Evolutionary conservation across 2,888 invertebrate genomes (phyloP), one percentile per base, ranked within the genome.

Genomic region (Morpho deidamia): DNA sequence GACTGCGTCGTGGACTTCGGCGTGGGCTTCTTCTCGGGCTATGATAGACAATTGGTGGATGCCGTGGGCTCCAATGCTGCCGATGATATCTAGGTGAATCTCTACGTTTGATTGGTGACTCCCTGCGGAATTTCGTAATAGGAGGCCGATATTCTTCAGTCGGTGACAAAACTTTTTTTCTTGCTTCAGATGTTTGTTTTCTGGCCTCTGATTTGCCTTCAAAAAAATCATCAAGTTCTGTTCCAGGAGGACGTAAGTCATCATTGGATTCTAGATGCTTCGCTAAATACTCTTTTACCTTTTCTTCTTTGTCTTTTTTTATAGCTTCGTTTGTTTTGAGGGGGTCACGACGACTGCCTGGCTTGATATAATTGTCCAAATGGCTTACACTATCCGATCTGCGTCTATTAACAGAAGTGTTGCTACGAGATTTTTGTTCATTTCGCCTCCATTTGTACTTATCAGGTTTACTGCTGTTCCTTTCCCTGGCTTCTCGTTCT

Each of bases 261-360:
- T 84, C 81, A 8, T 66, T 64, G 0, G 83, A 79, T 44, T 84
- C 83, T 11, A 89, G 69, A 48, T 77, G 80, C 62, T 89, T 89
- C 0, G 85, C 83, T 11, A 89, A 67, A 51, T 75, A 78, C 56
- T 85, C 79, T 59, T 87, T 87, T 1, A 88, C 87, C 69, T 88
- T 89, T 7, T 74, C 79, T 69, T 86, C 85, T 57, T 88, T 88
- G 62, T 89, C 88, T 52, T 63, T 81, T 55, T 72, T 82, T 48
- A 89, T 88, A 10, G 88, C 88, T 74, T 81, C 75, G 44, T 81
- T 84, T 0, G 88, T 88, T 65, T 89, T 89, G 61, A 57, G 78
- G 0, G 81, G 85, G 56, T 89, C 88, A 1, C 89, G 83, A 7
- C 89, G 77, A 53, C 85, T 88, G 7, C 88, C 88, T 0, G 87